Base-by-base conservation (phyloP, 2,113 vertebrate genomes). In the Rallus limicola region DNA sequence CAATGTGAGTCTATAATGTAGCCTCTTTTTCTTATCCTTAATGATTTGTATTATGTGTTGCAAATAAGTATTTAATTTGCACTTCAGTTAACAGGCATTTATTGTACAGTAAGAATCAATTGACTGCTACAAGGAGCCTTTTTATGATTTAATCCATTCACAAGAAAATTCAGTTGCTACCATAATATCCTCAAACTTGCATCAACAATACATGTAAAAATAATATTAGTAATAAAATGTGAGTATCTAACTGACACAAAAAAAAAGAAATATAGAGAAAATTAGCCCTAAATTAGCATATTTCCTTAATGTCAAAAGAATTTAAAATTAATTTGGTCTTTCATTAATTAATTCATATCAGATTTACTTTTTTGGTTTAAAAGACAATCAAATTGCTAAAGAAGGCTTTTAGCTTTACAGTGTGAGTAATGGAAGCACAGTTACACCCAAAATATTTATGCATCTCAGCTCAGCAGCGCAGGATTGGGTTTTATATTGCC, bases 21-120 rank as follows among this genome's bases (percentile, higher is more conserved):
- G 19, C 26, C 55, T 10, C 2, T 12, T 71, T 62, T 88, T 72
- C 36, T 65, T 46, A 46, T 38, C 62, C 21, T 94, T 83, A 93
- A 89, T 78, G 70, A 16, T 92, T 95, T 94, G 58, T 59, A 74
- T 86, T 83, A 78, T 59, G 44, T 67, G 40, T 75, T 94, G 80
- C 91, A 97, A 95, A 80, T 90, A 96, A 90, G 70, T 87, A 85
- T 93, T 97, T 96, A 92, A 97, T 96, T 96, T 97, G 77, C 77
- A 96, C 60, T 97, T 97, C 91, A 93, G 92, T 93, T 94, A 78
- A 90, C 64, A 91, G 65, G 29, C 72, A 3, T 86, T 92, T 95
- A 93, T 94, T 89, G 69, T 96, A 92, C 48, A 96, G 63, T 89
- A 93, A 93, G 89, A 95, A 91, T 87, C 87, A 94, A 96, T 17